Conservation (phyloP, 2,888 invertebrate genomes). For the Polymixis flavicincta region DNA sequence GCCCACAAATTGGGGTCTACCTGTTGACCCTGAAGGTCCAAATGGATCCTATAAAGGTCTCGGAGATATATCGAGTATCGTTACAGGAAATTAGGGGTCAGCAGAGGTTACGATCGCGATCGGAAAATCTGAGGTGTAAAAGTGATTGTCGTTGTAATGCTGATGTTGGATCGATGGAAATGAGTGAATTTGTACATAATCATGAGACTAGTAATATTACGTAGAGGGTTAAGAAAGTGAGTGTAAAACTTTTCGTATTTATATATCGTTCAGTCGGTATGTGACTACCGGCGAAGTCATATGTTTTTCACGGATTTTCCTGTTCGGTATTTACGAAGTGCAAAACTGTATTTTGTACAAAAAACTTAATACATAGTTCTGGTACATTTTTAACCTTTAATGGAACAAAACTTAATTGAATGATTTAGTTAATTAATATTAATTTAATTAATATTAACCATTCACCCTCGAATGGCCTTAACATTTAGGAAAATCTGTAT, state of each 20-base stretch:
- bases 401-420: neutral
- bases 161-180: conserved; percentile 14
- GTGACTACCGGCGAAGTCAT: neutral
- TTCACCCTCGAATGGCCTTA: no score
- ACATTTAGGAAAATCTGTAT: no score
- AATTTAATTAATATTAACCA: no score
- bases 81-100: conserved; percentile 63
- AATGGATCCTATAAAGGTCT: conserved; percentile 58
- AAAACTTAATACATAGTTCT: neutral
- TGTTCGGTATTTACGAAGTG: neutral
- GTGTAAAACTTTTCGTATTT: neutral
- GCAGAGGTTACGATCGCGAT: conserved; percentile 35
- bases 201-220: neutral
- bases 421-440: no score
- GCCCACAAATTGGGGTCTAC: conserved; percentile 67
- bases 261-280: neutral
- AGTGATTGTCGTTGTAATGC: conserved; percentile 19
- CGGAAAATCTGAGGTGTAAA: conserved; percentile 42
- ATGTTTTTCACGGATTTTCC: neutral
- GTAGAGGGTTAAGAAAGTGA: no score
- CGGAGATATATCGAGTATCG: conserved; percentile 59
- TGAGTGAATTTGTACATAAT: neutral
- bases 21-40: conserved; percentile 59
- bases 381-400: neutral
- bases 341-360: neutral